A percentile compares a stretch with the other conserved stretches of the same genome.
Conservation (phyloP, 2,888 invertebrate species). For the Euclidia mi region DNA sequence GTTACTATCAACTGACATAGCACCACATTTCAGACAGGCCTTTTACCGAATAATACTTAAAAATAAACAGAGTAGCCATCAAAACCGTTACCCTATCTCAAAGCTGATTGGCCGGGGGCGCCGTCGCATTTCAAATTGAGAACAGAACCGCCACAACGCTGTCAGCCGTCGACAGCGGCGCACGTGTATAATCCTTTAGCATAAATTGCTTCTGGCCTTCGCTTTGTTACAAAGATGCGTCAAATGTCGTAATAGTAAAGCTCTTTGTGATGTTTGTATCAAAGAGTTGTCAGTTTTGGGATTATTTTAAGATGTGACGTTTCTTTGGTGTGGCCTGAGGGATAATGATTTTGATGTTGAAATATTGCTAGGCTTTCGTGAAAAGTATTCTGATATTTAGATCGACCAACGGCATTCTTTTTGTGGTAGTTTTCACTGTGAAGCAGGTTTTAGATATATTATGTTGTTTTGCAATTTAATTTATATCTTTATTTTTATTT, state of each 20-base stretch:
- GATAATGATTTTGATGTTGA: conserved; percentile 1
- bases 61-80: background rate
- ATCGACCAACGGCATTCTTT: background rate
- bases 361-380: background rate
- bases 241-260: conserved; percentile 47
- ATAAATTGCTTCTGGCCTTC: conserved; percentile 54
- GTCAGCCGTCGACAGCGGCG: conserved; percentile 58
- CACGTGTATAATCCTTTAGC: conserved; percentile 49
- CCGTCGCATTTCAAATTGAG: conserved; percentile 58
- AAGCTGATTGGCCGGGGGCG: conserved; percentile 56
- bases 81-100: conserved; percentile 24
- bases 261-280: conserved; percentile 43
- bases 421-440: no score
- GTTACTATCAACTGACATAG: background rate
- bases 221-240: conserved; percentile 62
- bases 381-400: conserved; percentile 3
- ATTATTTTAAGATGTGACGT: conserved; percentile 47
- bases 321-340: conserved; percentile 41
- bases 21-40: no score
- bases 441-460: no score
- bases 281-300: conserved; percentile 40
- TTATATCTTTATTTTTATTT: no score
- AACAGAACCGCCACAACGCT: conserved; percentile 60
- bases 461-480: no score
- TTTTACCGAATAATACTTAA: no score